Evolutionary conservation across 2,797 vertebrate genomes (phyloP), one percentile per base, ranked within the genome.

Genomic region (Picus viridis): DNA sequence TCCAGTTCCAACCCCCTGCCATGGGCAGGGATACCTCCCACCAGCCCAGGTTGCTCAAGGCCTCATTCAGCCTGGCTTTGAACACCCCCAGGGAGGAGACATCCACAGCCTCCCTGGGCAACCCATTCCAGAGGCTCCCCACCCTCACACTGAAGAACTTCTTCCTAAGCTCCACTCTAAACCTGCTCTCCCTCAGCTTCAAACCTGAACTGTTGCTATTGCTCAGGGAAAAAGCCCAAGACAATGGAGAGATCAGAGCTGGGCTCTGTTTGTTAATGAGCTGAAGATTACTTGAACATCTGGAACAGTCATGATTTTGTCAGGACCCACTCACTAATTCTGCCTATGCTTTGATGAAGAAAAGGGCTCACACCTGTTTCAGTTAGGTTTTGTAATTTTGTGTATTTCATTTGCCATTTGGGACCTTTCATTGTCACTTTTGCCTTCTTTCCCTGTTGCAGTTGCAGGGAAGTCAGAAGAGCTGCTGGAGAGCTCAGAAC

Each of bases 401-500:
- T 49, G 0, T 10, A 5, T 64, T 73, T 68, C 8, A 6, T 85
- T 80, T 91, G 15, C 43, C 19, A 10, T 71, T 86, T 83, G 36
- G 30, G 68, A 54, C 51, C 74, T 61, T 73, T 71, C 34, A 20
- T 8, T 79, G 9, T 67, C 57, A 32, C 32, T 67, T 88, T 39
- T n/a, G 19, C 51, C 43, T 58, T 67, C 51, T 77, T 51, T 70
- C 53, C 6, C 91, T 18, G 77, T 90, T 74, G 59, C 71, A 93
- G 18, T 76, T 67, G 5, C 75, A 97, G 98, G 94, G 27, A 98
- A 94, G 79, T 45, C 82, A 0, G 98, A 98, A 39, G 98, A 98
- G 74, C 86, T 96, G 26, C 68, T 86, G 80, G 98, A 97, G 89
- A 92, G 39, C 63, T 83, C 88, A 6, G 98, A 98, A 27, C 77